These are phyloP conservation scores for Lordiphosa andalusiaca DNA, from an alignment of 2,888 invertebrate species.

Conservation along the genomic window DNA sequence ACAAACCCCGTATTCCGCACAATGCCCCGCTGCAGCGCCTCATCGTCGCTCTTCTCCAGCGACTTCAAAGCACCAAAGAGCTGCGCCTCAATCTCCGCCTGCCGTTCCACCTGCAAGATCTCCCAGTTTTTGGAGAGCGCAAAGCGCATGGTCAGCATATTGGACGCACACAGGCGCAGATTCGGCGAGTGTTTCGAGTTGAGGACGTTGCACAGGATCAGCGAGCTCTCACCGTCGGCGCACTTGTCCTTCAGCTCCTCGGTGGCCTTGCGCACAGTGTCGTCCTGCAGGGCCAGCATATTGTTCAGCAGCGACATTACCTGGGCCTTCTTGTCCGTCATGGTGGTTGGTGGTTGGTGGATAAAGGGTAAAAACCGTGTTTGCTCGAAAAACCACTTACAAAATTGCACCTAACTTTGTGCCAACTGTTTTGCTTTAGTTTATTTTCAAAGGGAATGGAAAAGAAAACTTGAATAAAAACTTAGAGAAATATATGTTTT, in stretches of 20 bases:
- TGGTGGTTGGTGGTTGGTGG: not conserved
- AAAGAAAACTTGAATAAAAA: no score
- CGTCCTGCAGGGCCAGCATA: constrained; percentile 15
- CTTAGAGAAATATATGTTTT: no score
- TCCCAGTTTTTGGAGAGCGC: not conserved
- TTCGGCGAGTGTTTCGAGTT: not conserved
- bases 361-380: no score
- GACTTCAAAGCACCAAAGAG: constrained; percentile 1
- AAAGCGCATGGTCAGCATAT: constrained; percentile 4
- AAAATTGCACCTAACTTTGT: not conserved
- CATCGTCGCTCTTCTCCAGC: not conserved
- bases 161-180: constrained; percentile 17
- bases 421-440: no score
- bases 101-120: not conserved
- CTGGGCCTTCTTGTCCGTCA: not conserved
- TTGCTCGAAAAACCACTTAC: not conserved
- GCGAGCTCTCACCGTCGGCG: constrained; percentile 8
- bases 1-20: constrained; percentile 8
- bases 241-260: constrained; percentile 6
- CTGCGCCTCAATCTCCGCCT: not conserved
- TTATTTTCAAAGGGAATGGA: no score
- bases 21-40: not conserved
- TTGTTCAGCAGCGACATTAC: constrained; percentile 13
- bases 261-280: not conserved
- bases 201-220: constrained; percentile 12